These are phyloP conservation scores for Picus viridis DNA, from an alignment of 2,797 vertebrate species.

Conservation along the genomic window DNA sequence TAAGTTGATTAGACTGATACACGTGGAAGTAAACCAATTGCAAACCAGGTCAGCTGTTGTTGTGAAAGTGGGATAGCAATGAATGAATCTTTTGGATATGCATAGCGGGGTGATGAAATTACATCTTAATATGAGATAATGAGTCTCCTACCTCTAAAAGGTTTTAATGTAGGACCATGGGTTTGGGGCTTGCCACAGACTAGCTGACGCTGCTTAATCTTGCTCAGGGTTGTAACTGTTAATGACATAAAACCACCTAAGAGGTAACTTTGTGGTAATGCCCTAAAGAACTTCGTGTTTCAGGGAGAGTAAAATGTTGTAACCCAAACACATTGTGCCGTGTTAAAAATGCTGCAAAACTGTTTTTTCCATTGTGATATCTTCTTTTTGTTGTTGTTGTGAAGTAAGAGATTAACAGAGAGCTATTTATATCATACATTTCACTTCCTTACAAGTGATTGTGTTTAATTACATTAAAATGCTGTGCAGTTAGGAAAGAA, in stretches of 20 bases:
- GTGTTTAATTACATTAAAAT: constrained; percentile 12
- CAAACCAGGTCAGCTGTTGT: not conserved
- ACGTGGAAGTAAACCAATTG: not conserved
- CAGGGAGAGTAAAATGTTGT: not conserved
- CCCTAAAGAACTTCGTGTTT: not conserved
- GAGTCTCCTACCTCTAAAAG: not conserved
- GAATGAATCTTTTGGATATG: not conserved
- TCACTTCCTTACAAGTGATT: not conserved
- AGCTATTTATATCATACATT: not conserved
- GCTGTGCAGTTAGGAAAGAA: not conserved
- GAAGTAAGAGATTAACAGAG: not conserved
- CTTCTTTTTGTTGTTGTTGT: not conserved
- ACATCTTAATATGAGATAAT: not conserved
- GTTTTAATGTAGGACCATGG: not conserved
- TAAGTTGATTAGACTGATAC: not conserved
- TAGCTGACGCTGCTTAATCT: not conserved
- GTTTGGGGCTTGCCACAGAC: not conserved
- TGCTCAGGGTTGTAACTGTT: not conserved
- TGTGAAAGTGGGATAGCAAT: not conserved
- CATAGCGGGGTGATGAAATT: not conserved
- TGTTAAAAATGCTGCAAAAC: not conserved
- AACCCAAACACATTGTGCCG: not conserved
- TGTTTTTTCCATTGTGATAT: not conserved
- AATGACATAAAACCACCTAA: not conserved
- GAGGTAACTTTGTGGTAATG: not conserved